Percentiles rank a stretch among this genome's conserved stretches.
Conservation (phyloP, 2,113 vertebrate species). For the Eubucco bourcierii region DNA sequence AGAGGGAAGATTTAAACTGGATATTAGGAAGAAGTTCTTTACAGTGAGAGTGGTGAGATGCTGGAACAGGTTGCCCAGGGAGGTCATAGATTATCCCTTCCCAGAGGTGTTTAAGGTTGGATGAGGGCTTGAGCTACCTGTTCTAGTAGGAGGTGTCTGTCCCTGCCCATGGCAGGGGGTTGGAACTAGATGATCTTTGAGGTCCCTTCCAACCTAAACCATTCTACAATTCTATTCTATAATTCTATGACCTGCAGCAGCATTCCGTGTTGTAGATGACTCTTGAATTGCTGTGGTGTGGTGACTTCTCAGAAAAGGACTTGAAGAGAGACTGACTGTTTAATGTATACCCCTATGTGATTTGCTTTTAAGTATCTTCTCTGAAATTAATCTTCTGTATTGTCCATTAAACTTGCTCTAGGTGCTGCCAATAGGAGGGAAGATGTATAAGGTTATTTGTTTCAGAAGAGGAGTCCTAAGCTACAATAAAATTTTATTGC, state of each 20-base stretch:
- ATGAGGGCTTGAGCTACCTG: too few species aligned
- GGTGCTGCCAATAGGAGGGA: not conserved
- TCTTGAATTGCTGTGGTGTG: not conserved
- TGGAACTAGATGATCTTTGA: too few species aligned
- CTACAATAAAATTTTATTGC: constrained; percentile 26
- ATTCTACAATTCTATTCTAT: too few species aligned
- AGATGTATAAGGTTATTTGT: not conserved
- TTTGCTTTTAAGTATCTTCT: not conserved
- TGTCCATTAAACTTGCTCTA: not conserved
- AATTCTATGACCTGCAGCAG: not conserved
- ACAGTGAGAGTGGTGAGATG: too few species aligned
- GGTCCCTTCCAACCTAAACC: too few species aligned
- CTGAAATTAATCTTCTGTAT: not conserved
- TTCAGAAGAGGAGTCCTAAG: constrained; percentile 13
- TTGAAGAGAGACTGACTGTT: not conserved
- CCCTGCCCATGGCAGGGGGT: too few species aligned
- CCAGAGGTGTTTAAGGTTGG: too few species aligned
- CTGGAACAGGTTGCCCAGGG: too few species aligned
- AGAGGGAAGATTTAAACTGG: too few species aligned
- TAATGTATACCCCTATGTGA: not conserved
- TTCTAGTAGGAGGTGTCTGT: too few species aligned
- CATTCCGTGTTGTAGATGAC: not conserved
- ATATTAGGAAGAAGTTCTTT: too few species aligned
- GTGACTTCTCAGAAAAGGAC: not conserved
- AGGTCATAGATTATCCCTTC: too few species aligned